Conservation (phyloP, 2,113 vertebrate species). For the Chionodraco myersi region DNA sequence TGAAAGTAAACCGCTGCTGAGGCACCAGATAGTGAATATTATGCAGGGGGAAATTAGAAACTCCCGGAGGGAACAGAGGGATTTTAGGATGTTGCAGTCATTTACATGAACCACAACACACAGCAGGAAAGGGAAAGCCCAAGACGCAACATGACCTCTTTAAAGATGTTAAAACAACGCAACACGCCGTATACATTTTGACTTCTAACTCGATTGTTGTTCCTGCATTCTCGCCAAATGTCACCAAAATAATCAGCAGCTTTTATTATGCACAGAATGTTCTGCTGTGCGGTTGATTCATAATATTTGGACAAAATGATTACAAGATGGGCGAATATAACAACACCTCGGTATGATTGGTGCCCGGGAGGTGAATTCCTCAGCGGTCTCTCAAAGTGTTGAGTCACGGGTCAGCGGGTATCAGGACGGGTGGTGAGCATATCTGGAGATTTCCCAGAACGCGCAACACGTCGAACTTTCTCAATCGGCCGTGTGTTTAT, state of each 20-base stretch:
- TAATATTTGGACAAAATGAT: neutral
- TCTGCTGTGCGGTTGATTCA: neutral
- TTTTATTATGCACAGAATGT: neutral
- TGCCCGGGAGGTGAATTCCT: neutral
- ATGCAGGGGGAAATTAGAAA: no score
- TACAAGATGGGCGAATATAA: neutral
- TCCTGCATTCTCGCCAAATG: no score
- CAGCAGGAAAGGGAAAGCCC: no score
- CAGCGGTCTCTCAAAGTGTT: neutral
- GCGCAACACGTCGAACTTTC: slow-evolving; percentile 52
- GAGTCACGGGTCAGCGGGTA: slow-evolving; percentile 15
- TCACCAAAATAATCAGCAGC: no score
- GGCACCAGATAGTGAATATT: no score
- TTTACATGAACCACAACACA: no score
- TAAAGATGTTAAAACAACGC: neutral
- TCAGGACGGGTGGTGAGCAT: slow-evolving; percentile 1
- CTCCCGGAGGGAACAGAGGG: no score
- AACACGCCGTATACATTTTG: no score
- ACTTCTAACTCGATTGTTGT: neutral
- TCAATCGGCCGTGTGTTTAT: slow-evolving; percentile 20
- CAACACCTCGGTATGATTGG: neutral
- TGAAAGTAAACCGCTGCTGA: no score
- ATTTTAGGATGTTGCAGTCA: no score
- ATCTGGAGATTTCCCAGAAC: slow-evolving; percentile 59
- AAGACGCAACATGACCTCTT: no score